Evolutionary conservation across 2,888 invertebrate species (phyloP).

Genomic region (Microdon myrmicae): DNA sequence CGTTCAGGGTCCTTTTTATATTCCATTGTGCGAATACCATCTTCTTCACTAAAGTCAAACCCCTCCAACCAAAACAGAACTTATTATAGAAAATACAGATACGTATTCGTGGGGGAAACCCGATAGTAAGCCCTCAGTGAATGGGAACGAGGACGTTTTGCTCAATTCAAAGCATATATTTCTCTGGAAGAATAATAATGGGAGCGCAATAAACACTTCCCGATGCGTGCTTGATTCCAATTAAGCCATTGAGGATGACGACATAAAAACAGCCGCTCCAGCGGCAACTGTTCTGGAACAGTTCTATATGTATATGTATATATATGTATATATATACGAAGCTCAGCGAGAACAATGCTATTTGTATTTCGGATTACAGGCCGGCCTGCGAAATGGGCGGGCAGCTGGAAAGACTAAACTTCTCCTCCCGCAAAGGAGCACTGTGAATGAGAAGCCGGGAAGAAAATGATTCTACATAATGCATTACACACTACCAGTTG

Average conservation of each 20-base stretch:
- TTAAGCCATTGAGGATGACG: conserved; percentile 45
- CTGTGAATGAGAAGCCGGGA: neutral
- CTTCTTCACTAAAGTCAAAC: conserved; percentile 22
- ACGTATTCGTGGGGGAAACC: neutral
- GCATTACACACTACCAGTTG: conserved; percentile 45
- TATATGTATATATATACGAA: conserved; percentile 4
- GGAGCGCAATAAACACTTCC: conserved; percentile 50
- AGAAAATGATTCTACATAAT: conserved; percentile 18
- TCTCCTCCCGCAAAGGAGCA: neutral
- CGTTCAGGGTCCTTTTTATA: conserved; percentile 23
- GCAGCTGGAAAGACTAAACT: conserved; percentile 13
- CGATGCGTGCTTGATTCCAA: conserved; percentile 51
- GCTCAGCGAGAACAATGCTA: conserved; percentile 29
- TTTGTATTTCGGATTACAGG: conserved; percentile 36
- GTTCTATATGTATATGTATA: neutral
- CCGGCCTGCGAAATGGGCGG: neutral
- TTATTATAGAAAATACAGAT: conserved; percentile 6
- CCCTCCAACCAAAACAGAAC: conserved; percentile 7
- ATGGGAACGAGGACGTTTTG: conserved; percentile 23
- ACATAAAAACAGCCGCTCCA: conserved; percentile 26
- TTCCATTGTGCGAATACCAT: conserved; percentile 6
- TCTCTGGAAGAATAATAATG: conserved; percentile 37
- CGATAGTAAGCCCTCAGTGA: conserved; percentile 4
- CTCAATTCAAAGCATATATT: conserved; percentile 14
- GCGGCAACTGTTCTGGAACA: conserved; percentile 17